A percentile compares a stretch with the other conserved stretches of the same genome.
Conservation (phyloP, 2,113 vertebrate species). For the Colinus virginianus region DNA sequence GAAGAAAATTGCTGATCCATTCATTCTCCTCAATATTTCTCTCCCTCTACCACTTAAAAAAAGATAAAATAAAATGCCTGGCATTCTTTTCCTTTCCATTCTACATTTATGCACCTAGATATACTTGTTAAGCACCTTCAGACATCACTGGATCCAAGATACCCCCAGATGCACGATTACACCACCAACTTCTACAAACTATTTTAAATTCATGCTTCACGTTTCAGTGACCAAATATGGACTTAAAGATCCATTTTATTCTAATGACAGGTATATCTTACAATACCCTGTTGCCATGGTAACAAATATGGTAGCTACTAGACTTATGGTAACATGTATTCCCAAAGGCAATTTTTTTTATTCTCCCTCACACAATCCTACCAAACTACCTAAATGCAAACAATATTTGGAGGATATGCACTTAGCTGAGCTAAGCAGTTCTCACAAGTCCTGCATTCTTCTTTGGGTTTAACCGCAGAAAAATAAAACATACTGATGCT, state of each 20-base stretch:
- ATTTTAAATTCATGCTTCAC: conserved; percentile 28
- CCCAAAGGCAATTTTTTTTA: background rate
- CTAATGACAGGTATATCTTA: background rate
- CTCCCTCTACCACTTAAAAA: background rate
- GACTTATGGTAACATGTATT: background rate
- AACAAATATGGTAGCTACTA: background rate
- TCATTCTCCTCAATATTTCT: background rate
- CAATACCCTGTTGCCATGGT: background rate
- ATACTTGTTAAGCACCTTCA: background rate
- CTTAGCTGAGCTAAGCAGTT: background rate
- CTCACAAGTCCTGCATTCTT: background rate
- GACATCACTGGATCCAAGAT: background rate
- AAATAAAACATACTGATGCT: background rate
- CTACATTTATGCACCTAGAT: background rate
- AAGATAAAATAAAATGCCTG: background rate
- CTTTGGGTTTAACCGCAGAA: background rate
- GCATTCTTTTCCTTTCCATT: background rate
- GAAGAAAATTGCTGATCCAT: background rate
- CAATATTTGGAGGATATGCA: background rate
- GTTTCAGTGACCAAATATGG: background rate
- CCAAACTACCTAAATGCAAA: background rate
- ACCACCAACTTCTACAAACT: background rate
- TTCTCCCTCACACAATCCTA: background rate
- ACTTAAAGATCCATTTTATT: conserved; percentile 21
- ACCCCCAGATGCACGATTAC: background rate